Percentiles rank a stretch among this genome's conserved stretches.
phyloP scores from a whole-genome alignment of 2,797 vertebrate genomes.

The Macropus fuliginosus region DNA sequence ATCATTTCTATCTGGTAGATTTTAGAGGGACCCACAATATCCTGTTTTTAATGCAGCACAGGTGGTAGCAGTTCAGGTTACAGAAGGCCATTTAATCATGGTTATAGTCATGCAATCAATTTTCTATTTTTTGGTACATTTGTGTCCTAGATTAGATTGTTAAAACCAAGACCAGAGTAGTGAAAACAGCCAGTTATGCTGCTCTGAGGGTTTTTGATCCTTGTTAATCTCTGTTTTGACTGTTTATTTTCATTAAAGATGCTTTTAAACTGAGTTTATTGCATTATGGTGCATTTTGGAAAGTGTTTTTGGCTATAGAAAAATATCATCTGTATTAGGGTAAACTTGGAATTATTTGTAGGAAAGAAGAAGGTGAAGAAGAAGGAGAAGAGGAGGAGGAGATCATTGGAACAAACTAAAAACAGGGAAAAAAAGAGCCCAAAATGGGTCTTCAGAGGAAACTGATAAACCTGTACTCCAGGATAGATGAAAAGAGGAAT shows the following conservation, averaged over 20 bases:
- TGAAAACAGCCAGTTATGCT: slow-evolving; percentile 49
- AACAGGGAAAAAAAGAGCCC: slow-evolving; percentile 67
- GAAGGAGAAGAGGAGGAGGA: slow-evolving; percentile 39
- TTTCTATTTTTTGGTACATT: slow-evolving; percentile 65
- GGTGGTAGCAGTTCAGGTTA: slow-evolving; percentile 68
- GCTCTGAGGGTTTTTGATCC: slow-evolving; percentile 58
- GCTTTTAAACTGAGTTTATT: slow-evolving; percentile 81
- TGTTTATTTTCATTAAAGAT: slow-evolving; percentile 84
- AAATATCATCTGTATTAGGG: slow-evolving; percentile 84
- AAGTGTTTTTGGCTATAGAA: slow-evolving; percentile 81
- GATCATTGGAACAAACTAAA: slow-evolving; percentile 80
- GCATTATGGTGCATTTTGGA: slow-evolving; percentile 80
- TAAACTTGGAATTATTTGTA: slow-evolving; percentile 82
- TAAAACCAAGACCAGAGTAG: slow-evolving; percentile 57
- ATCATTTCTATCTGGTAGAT: slow-evolving; percentile 66
- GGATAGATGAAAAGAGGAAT: slow-evolving; percentile 48
- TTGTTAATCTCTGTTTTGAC: slow-evolving; percentile 79
- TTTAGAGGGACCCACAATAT: slow-evolving; percentile 72
- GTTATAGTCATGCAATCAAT: slow-evolving; percentile 48
- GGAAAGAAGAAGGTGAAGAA: not conserved
- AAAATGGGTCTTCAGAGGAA: slow-evolving; percentile 63
- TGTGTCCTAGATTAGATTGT: slow-evolving; percentile 59
- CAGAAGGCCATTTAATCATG: slow-evolving; percentile 62
- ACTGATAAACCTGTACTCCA: not conserved
- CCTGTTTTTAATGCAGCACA: slow-evolving; percentile 76